phyloP scores from a whole-genome alignment of 1,140 invertebrate genomes.

The Calephelis nemesis region DNA sequence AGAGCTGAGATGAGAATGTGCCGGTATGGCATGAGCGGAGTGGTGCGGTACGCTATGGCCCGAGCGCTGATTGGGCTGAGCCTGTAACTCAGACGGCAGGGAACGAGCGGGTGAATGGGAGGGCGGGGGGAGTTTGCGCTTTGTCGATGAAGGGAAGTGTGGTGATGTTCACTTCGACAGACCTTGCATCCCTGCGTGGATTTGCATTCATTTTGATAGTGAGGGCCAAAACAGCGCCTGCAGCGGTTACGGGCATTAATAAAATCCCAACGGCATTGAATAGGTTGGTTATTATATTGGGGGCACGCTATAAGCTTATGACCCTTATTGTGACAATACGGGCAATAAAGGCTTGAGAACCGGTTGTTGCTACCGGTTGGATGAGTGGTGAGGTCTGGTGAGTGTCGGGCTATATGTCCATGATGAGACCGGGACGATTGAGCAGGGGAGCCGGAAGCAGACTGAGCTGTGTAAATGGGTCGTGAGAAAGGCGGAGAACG shows the following conservation, averaged over 20 bases:
- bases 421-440: too few species aligned
- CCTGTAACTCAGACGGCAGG: not conserved
- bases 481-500: not conserved
- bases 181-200: not conserved
- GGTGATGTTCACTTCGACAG: conserved; percentile 6
- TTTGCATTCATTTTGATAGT: not conserved
- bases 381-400: too few species aligned
- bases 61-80: not conserved
- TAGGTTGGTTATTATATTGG: conserved; percentile 14
- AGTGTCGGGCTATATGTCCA: too few species aligned
- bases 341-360: not conserved
- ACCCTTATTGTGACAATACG: not conserved
- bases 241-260: conserved; percentile 7
- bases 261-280: conserved; percentile 25
- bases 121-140: not conserved
- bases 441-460: too few species aligned
- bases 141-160: not conserved
- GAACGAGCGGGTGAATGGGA: not conserved
- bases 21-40: not conserved
- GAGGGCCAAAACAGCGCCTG: not conserved
- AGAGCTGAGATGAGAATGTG: not conserved
- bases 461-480: not conserved
- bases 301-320: conserved; percentile 20
- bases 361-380: too few species aligned
- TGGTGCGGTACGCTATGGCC: not conserved